Evolutionary conservation across 2,888 invertebrate genomes (phyloP).

Genomic region (Mesochorus sp.): DNA sequence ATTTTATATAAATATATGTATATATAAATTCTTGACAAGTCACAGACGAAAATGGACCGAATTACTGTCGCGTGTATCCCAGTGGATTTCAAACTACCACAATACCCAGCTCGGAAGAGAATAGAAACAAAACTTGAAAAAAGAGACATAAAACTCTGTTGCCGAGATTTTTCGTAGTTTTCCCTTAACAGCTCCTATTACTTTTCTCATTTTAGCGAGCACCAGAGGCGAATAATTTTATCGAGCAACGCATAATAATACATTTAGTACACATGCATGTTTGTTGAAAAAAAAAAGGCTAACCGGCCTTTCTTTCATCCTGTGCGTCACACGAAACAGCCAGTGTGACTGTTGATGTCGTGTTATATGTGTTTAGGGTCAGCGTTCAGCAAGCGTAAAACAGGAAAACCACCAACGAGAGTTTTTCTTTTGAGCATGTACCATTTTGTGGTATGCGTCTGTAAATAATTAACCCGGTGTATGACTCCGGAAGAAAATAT

Average conservation of each 20-base stretch:
- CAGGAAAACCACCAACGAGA: constrained; percentile 17
- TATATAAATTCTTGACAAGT: constrained; percentile 48
- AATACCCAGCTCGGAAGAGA: constrained; percentile 17
- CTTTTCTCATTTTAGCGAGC: constrained; percentile 39
- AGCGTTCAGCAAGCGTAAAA: constrained; percentile 37
- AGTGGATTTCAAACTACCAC: constrained; percentile 23
- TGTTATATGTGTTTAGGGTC: constrained; percentile 1
- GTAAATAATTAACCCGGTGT: not conserved
- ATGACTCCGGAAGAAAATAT: not conserved
- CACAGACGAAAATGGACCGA: constrained; percentile 28
- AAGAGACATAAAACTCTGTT: constrained; percentile 6
- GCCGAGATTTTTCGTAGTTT: constrained; percentile 5
- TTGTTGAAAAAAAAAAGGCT: not conserved
- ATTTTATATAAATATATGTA: constrained; percentile 33
- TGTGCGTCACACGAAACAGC: not conserved
- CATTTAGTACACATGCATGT: not conserved
- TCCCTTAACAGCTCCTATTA: constrained; percentile 16
- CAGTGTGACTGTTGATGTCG: constrained; percentile 22
- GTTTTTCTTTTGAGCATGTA: constrained; percentile 29
- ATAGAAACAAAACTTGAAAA: not conserved
- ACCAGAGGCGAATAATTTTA: constrained; percentile 46
- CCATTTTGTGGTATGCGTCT: not conserved
- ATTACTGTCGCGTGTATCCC: constrained; percentile 20
- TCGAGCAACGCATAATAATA: constrained; percentile 21
- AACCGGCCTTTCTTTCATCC: not conserved